These are phyloP conservation scores for Eristalis pertinax DNA, from an alignment of 2,888 invertebrate genomes.

Conservation along the genomic window DNA sequence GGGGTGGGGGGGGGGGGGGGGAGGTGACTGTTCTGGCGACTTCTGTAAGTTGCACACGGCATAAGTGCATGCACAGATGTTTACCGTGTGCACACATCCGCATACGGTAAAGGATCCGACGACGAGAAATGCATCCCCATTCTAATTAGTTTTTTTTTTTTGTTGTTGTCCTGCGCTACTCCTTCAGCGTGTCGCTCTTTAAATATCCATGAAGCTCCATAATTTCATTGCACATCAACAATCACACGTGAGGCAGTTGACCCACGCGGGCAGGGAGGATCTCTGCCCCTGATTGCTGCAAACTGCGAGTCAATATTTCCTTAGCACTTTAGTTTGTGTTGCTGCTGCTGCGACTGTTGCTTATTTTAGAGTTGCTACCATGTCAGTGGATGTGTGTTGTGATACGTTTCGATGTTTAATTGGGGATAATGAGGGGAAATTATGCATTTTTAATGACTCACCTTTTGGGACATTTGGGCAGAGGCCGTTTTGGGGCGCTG, in stretches of 20 bases:
- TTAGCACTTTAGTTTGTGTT: slow-evolving; percentile 32
- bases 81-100: neutral
- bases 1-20: no score
- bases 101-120: slow-evolving; percentile 4
- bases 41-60: slow-evolving; percentile 34
- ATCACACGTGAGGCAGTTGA: slow-evolving; percentile 21
- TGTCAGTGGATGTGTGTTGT: slow-evolving; percentile 3
- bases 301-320: slow-evolving; percentile 42
- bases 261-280: slow-evolving; percentile 6
- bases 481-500: slow-evolving; percentile 85
- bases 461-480: slow-evolving; percentile 86
- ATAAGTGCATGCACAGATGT: slow-evolving; percentile 55
- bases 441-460: slow-evolving; percentile 76
- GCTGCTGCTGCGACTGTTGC: slow-evolving; percentile 26
- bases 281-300: slow-evolving; percentile 14
- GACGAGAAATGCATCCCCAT: slow-evolving; percentile 4
- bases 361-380: slow-evolving; percentile 12
- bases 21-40: neutral
- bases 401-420: slow-evolving; percentile 21
- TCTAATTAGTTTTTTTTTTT: slow-evolving; percentile 40
- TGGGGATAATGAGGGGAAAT: neutral
- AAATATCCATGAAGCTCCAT: slow-evolving; percentile 41
- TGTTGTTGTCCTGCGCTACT: neutral
- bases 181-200: slow-evolving; percentile 27
- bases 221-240: slow-evolving; percentile 24